phyloP scores from a whole-genome alignment of 2,888 invertebrate genomes.

The Parnassius orleans region DNA sequence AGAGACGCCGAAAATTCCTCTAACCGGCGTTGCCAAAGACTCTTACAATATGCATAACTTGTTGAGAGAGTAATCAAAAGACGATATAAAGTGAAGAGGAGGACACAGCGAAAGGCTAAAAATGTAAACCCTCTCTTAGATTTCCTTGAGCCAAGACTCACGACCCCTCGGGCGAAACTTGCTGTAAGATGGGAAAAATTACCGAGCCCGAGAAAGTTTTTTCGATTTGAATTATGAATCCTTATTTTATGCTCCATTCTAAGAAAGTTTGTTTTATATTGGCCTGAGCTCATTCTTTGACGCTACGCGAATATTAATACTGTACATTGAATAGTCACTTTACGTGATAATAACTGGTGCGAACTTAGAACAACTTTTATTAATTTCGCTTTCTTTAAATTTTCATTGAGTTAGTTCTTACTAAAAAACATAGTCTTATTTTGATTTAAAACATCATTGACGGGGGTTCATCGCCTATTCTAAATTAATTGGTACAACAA shows the following conservation, averaged over 20 bases:
- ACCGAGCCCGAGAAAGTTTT: constrained; percentile 74
- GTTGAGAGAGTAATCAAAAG: constrained; percentile 81
- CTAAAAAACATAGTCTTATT: not conserved
- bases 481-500: no score
- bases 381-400: constrained; percentile 11
- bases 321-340: constrained; percentile 47
- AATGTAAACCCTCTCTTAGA: constrained; percentile 78
- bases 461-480: no score
- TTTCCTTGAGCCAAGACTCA: constrained; percentile 66
- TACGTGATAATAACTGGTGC: constrained; percentile 32
- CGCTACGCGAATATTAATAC: constrained; percentile 60
- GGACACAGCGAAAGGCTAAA: constrained; percentile 79
- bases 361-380: constrained; percentile 16
- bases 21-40: constrained; percentile 60
- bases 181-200: constrained; percentile 79
- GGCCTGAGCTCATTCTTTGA: constrained; percentile 60
- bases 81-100: constrained; percentile 78
- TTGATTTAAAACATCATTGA: no score
- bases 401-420: constrained; percentile 5
- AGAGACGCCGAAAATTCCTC: constrained; percentile 64
- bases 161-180: constrained; percentile 75
- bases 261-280: constrained; percentile 72
- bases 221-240: constrained; percentile 81
- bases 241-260: constrained; percentile 75
- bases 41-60: constrained; percentile 80